These are phyloP conservation scores for Squalus acanthias DNA, from an alignment of 2,797 vertebrate genomes.

Conservation along the genomic window DNA sequence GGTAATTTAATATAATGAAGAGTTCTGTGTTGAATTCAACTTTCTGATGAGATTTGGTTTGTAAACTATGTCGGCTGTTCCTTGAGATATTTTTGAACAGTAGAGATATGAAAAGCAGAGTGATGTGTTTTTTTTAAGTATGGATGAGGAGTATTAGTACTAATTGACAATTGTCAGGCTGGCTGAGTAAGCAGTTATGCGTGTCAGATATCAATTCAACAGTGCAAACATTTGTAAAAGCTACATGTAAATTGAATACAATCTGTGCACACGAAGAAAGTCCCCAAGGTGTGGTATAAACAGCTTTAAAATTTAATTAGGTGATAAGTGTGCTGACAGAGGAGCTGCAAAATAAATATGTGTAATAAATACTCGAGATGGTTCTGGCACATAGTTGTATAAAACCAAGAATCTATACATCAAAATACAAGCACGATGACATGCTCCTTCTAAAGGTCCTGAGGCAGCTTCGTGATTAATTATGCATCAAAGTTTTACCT, in stretches of 20 bases:
- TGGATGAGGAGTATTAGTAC: conserved; percentile 5
- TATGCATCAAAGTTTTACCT: conserved; percentile 43
- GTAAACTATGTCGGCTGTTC: neutral
- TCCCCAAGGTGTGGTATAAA: conserved; percentile 24
- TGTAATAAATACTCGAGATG: neutral
- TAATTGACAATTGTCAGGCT: conserved; percentile 30
- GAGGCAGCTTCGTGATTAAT: conserved; percentile 14
- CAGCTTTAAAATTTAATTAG: conserved; percentile 37
- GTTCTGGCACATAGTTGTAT: neutral
- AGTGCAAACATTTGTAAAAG: conserved; percentile 27
- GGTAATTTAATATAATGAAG: neutral
- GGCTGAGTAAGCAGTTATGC: neutral
- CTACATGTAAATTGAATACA: conserved; percentile 18
- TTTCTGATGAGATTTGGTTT: conserved; percentile 33
- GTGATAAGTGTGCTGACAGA: conserved; percentile 16
- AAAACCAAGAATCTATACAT: conserved; percentile 8
- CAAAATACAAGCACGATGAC: conserved; percentile 42
- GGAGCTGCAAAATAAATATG: conserved; percentile 26
- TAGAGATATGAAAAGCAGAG: neutral
- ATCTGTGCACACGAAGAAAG: neutral
- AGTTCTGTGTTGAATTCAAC: conserved; percentile 21
- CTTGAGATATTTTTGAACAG: neutral
- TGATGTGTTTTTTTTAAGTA: neutral
- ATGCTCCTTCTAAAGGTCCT: conserved; percentile 29
- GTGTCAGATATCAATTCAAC: conserved; percentile 28